Evolutionary conservation across 2,888 invertebrate genomes (phyloP).

Genomic region (Cephus runcator): DNA sequence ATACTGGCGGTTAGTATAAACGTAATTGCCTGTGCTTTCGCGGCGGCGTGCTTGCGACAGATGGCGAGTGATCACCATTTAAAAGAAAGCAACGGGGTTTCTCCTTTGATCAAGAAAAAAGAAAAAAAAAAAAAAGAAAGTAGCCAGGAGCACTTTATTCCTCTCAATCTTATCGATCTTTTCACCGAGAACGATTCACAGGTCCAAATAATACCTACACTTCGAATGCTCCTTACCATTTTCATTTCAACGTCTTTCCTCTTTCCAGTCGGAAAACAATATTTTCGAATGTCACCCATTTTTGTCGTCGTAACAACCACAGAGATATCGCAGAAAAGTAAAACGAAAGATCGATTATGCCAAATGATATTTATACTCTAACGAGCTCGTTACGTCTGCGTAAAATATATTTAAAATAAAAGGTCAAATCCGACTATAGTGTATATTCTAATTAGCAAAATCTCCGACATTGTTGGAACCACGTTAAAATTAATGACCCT

Average conservation of each 20-base stretch:
- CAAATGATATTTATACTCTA: not conserved
- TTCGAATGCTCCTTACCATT: too few species aligned
- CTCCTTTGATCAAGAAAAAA: not conserved
- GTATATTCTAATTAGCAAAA: not conserved
- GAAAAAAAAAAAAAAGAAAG: not conserved
- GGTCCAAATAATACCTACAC: too few species aligned
- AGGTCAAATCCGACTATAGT: not conserved
- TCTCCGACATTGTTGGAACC: not conserved
- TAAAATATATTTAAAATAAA: not conserved
- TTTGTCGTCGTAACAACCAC: too few species aligned
- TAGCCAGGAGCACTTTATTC: not conserved
- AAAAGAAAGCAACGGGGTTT: not conserved
- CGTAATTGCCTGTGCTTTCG: not conserved
- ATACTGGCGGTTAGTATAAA: not conserved
- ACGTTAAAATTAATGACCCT: not conserved
- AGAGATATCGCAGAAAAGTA: too few species aligned
- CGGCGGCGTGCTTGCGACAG: not conserved
- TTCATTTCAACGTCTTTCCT: too few species aligned
- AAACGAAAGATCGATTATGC: not conserved
- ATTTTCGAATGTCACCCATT: too few species aligned
- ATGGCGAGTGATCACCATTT: not conserved
- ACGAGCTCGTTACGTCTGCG: not conserved
- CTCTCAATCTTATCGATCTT: not conserved
- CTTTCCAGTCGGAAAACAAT: too few species aligned
- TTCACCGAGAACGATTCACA: not conserved